Conservation (phyloP, 2,113 vertebrate species). For the Emydocephalus ijimae region DNA sequence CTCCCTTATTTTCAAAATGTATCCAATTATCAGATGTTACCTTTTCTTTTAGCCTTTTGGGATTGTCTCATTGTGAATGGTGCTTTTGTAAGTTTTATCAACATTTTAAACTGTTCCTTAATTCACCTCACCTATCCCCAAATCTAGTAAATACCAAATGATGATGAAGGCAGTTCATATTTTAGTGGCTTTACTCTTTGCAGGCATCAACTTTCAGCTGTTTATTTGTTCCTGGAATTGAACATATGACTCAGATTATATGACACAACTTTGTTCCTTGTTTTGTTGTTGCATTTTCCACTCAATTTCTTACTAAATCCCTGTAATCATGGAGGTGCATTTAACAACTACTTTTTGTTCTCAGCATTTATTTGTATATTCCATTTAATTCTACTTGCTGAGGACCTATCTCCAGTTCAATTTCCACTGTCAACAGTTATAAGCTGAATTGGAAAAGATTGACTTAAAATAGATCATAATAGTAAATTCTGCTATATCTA, state of each 20-base stretch:
- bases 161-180: background rate
- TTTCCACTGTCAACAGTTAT: background rate
- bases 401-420: background rate
- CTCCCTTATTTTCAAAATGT: no score
- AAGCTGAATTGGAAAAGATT: background rate
- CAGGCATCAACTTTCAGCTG: background rate
- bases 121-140: background rate
- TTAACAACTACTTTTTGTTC: background rate
- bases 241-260: background rate
- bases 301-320: background rate
- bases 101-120: background rate
- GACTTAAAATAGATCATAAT: background rate
- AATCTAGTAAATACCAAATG: background rate
- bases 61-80: background rate
- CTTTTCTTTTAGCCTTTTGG: background rate
- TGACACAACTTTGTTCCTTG: background rate
- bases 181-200: background rate
- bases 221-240: background rate
- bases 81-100: background rate
- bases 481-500: background rate
- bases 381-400: background rate
- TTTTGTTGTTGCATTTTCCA: background rate
- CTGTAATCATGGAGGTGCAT: background rate
- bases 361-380: background rate
- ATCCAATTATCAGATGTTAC: no score